Percentiles rank a stretch among this genome's conserved stretches.
These are phyloP conservation scores for Drosophila carrolli DNA, from an alignment of 1,140 invertebrate species.

Conservation along the genomic window DNA sequence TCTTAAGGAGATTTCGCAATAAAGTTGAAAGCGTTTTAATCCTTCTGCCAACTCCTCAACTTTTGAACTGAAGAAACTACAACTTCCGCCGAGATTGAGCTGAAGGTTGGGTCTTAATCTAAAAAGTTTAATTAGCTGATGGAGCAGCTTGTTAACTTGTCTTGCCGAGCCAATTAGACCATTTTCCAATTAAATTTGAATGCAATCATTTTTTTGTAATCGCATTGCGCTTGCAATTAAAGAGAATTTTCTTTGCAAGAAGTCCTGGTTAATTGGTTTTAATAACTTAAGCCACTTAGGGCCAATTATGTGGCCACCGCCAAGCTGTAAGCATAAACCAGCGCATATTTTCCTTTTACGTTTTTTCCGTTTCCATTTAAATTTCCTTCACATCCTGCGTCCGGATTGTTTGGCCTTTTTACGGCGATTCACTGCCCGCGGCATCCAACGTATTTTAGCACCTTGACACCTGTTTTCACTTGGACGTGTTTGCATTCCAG, in stretches of 20 bases:
- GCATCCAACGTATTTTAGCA: slow-evolving; percentile 18
- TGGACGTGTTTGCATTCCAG: slow-evolving; percentile 41
- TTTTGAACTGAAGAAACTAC: slow-evolving; percentile 14
- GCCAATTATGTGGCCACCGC: slow-evolving; percentile 27
- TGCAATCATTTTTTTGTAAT: slow-evolving; percentile 24
- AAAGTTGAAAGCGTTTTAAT: slow-evolving; percentile 18
- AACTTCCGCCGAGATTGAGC: slow-evolving; percentile 14
- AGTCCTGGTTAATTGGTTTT: slow-evolving; percentile 31
- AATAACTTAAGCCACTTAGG: slow-evolving; percentile 41
- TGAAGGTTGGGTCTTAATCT: slow-evolving; percentile 33
- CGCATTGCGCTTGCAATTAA: slow-evolving; percentile 42
- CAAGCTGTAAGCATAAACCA: not conserved
- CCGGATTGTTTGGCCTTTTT: slow-evolving; percentile 14
- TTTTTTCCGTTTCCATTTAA: slow-evolving; percentile 10
- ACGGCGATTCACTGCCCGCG: slow-evolving; percentile 2
- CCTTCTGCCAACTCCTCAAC: slow-evolving; percentile 21
- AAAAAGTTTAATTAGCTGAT: slow-evolving; percentile 48
- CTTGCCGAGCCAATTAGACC: slow-evolving; percentile 20
- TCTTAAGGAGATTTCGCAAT: slow-evolving; percentile 21
- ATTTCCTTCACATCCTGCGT: slow-evolving; percentile 18
- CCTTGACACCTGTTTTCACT: slow-evolving; percentile 45
- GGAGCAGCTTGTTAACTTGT: slow-evolving; percentile 29
- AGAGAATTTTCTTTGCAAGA: slow-evolving; percentile 17
- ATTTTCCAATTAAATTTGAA: slow-evolving; percentile 38
- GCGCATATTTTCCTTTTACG: not conserved